Percentiles rank a stretch among this genome's conserved stretches.
These are phyloP conservation scores for Mesocentrotus franciscanus DNA, from an alignment of 53 echinoderm and acorn worm species.

Conservation along the genomic window DNA sequence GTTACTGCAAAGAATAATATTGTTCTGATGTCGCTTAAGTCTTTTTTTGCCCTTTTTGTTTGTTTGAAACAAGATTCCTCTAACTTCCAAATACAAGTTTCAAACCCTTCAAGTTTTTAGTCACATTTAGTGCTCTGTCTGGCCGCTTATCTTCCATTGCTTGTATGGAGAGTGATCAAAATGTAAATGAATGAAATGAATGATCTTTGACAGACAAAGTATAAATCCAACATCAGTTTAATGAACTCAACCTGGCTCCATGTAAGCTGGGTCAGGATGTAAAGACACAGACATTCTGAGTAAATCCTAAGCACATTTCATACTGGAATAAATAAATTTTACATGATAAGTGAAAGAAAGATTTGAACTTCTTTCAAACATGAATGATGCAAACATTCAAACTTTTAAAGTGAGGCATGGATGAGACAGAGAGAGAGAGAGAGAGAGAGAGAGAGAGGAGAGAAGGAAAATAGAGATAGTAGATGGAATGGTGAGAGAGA, in stretches of 20 bases:
- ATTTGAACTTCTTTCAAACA: neutral
- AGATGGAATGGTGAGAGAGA: too few species aligned
- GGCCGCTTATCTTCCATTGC: neutral
- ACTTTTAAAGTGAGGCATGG: too few species aligned
- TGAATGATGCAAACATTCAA: neutral
- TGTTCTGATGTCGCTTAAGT: neutral
- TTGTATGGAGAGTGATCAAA: neutral
- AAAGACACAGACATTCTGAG: neutral
- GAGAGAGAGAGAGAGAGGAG: neutral
- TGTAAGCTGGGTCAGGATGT: neutral
- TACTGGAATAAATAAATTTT: neutral
- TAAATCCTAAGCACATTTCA: neutral
- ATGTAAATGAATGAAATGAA: slow-evolving; percentile 10
- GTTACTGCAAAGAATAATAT: neutral
- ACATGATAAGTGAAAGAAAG: neutral
- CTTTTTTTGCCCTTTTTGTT: too few species aligned
- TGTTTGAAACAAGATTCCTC: neutral
- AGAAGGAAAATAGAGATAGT: neutral
- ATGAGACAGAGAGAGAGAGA: neutral
- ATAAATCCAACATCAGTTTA: neutral
- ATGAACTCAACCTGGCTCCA: neutral
- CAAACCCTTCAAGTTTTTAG: neutral
- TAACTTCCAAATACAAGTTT: neutral
- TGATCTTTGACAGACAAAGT: slow-evolving; percentile 11
- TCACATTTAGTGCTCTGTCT: neutral